Conservation (phyloP, 2,888 invertebrate species). For the Didymodactylos carnosus region DNA sequence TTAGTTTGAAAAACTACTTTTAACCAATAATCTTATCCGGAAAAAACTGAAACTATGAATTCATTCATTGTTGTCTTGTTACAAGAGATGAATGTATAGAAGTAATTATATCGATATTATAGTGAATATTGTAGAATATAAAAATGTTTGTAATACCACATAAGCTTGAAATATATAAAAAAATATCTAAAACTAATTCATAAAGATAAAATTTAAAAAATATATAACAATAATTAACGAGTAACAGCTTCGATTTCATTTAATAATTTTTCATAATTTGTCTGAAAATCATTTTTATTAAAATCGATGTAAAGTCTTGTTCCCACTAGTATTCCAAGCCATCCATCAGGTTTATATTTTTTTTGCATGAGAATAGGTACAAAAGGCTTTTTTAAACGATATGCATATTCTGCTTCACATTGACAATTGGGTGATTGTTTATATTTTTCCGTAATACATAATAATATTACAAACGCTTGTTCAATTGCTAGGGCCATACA, state of each 20-base stretch:
- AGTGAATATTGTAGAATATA: no score
- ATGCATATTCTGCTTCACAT: conserved; percentile 17
- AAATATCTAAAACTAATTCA: no score
- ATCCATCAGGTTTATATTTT: conserved; percentile 11
- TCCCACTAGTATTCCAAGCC: conserved; percentile 45
- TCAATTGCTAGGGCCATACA: conserved; percentile 30
- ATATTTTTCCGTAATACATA: conserved; percentile 30
- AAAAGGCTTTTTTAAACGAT: conserved; percentile 11
- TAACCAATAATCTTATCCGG: no score
- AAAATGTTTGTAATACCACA: no score
- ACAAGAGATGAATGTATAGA: no score
- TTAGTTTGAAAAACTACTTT: no score
- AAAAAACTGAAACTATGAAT: no score
- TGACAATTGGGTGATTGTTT: conserved; percentile 29
- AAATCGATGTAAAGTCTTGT: conserved; percentile 14
- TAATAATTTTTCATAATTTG: background rate
- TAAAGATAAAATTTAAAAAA: no score
- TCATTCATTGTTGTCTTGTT: no score
- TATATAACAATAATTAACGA: no score
- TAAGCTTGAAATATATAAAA: no score
- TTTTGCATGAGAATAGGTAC: conserved; percentile 11
- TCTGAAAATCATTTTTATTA: background rate
- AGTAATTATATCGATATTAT: no score
- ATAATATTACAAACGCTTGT: conserved; percentile 24
- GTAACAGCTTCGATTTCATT: background rate